Evolutionary conservation across 2,888 invertebrate species (phyloP), one percentile per base, ranked within the genome.

Genomic region (Thymelicus sylvestris): DNA sequence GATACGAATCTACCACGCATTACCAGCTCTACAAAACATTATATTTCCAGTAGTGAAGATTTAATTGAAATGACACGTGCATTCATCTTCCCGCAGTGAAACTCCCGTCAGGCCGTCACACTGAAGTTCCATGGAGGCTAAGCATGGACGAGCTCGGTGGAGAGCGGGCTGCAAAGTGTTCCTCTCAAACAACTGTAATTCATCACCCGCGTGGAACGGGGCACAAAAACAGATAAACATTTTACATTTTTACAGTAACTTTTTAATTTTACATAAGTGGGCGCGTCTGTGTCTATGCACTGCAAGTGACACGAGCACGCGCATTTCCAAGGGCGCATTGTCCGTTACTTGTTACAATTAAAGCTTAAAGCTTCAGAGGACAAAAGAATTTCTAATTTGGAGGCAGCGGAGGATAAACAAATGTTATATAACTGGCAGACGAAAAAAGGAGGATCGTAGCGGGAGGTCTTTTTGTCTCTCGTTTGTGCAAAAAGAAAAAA

Each of bases 361-460:
- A 86, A 87, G 87, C 84, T 90, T 90, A 89, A 86, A 87, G 87
- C 84, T 86, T 83, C 80, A 81, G 79, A 74, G 79, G 83, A 90
- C 90, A 90, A 90, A 90, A 86, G 90, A 90, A 90, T 91, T 89
- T 90, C 86, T 90, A 90, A 91, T 90, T 89, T 84, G 81, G 82
- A 88, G 84, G 85, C 83, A 81, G 88, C 82, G 79, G 83, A 86
- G 86, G 86, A 88, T 87, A 89, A 88, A 88, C 88, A 89, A 90
- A 88, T 85, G 87, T 86, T 84, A 83, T 82, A 83, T 85, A 85
- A 84, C 79, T 81, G 80, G 83, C 85, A 83, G 87, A 87, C 86
- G 83, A 76, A 85, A 19, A 84, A 86, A 86, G 87, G 86, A 86
- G 84, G 84, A 84, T 80, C 77, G 73, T 77, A 79, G 55, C 10